Conservation (phyloP, 2,888 invertebrate species). For the Callyntrura sp. region DNA sequence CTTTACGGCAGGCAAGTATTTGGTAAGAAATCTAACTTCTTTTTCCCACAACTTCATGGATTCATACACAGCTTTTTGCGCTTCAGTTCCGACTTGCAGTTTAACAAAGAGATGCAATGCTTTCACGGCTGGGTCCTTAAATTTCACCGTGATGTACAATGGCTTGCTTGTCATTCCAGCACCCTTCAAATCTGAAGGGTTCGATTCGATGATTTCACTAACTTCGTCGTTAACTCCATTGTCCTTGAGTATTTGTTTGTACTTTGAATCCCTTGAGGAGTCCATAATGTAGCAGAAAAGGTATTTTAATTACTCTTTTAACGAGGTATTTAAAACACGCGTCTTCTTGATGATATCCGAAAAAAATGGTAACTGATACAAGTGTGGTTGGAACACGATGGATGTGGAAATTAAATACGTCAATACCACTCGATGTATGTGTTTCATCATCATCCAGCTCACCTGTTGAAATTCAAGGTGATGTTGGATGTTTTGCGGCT, state of each 20-base stretch:
- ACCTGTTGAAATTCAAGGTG: too few relatives aligned
- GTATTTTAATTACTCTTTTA: too few relatives aligned
- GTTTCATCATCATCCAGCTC: too few relatives aligned
- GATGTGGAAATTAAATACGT: too few relatives aligned
- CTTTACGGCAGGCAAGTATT: conserved; percentile 65
- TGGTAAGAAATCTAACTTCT: conserved; percentile 70
- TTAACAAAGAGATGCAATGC: conserved; percentile 77
- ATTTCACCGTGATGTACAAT: conserved; percentile 67
- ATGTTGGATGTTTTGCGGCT: too few relatives aligned
- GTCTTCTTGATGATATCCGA: too few relatives aligned
- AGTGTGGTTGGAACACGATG: too few relatives aligned
- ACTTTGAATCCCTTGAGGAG: neutral
- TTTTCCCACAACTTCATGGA: conserved; percentile 71
- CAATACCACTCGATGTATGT: too few relatives aligned
- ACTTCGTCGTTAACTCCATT: conserved; percentile 60
- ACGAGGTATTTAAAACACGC: too few relatives aligned
- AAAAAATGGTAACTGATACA: too few relatives aligned
- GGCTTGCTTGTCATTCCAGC: conserved; percentile 70
- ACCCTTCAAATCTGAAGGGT: conserved; percentile 51
- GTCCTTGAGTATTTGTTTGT: conserved; percentile 44
- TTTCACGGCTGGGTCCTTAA: conserved; percentile 35
- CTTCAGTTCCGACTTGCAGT: conserved; percentile 2
- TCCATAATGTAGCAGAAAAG: neutral
- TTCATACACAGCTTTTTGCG: conserved; percentile 21
- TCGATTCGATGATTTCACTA: conserved; percentile 33